phyloP scores from a whole-genome alignment of 2,888 invertebrate species.

The Drosophila setosimentum region DNA sequence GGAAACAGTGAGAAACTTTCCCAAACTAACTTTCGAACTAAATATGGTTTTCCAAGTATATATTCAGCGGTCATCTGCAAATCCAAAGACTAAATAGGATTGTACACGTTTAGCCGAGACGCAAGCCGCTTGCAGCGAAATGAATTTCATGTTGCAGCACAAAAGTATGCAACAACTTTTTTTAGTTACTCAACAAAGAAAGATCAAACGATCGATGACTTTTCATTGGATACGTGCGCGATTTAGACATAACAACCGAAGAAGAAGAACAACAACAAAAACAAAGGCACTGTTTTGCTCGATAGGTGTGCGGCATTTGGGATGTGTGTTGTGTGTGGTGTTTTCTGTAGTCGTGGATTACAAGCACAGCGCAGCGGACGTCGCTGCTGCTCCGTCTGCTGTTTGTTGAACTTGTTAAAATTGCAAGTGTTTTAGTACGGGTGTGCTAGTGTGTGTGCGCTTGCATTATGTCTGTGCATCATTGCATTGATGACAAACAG shows the following conservation, averaged over 20 bases:
- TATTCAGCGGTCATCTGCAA: not conserved
- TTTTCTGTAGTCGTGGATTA: conserved; percentile 53
- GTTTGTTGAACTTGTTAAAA: conserved; percentile 2
- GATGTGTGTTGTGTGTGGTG: conserved; percentile 1
- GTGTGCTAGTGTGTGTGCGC: conserved; percentile 6
- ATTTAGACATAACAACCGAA: conserved; percentile 34
- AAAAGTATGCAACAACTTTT: conserved; percentile 47
- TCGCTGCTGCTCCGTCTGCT: conserved; percentile 15
- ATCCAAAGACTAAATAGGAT: not conserved
- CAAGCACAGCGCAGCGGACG: conserved; percentile 59
- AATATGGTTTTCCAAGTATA: not conserved
- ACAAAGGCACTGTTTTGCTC: conserved; percentile 29
- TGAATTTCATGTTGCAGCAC: not conserved
- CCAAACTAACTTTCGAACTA: not conserved
- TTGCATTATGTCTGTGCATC: conserved; percentile 47
- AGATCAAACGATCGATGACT: conserved; percentile 49
- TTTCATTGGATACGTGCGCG: conserved; percentile 28
- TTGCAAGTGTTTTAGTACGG: conserved; percentile 12
- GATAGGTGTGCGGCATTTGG: conserved; percentile 33
- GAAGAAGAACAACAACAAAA: conserved; percentile 38
- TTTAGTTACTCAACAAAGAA: conserved; percentile 4
- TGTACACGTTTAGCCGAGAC: conserved; percentile 13
- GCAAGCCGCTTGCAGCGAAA: conserved; percentile 12
- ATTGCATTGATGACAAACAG: conserved; percentile 36
- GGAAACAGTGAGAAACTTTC: not conserved